Base-by-base conservation (phyloP, 2,888 invertebrate genomes). In the Meganola albula region DNA sequence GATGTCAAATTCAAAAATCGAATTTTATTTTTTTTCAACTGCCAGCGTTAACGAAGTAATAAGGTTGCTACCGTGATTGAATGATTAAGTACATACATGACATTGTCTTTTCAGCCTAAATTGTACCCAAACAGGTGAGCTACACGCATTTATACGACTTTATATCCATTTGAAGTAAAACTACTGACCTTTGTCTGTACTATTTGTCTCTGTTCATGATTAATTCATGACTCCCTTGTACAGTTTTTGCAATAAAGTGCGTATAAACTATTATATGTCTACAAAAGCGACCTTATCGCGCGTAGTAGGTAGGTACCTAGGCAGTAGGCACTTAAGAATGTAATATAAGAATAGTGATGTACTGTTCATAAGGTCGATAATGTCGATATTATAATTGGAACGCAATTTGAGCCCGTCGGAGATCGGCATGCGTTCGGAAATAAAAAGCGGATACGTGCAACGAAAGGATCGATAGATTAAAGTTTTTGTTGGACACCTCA, bases 151-250 rank as follows among this genome's bases (percentile, higher is more conserved):
- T 65, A 59, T 75, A 72, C 6, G 6, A 16, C 4, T 5, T 16
- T 5, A 16, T 6, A 16, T 16, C 16, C 4, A 6, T n/a, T n/a
- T 20, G 3, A 20, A n/a, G 74, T 74, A 70, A 73, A 76, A 70
- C 67, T 62, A 70, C 65, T 74, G 78, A 82, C 82, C 82, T 83
- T 77, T 78, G 68, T 58, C 61, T 62, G 60, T 62, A 74, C 74
- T 82, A 80, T 82, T 82, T 79, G 80, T 80, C 79, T 65, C 64
- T 43, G 40, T 62, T 74, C 75, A 83, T 84, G 74, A 68, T 63
- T 83, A 72, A 83, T 83, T 79, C 82, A 83, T 76, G 70, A 63
- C 43, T 56, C 47, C 42, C 27, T 44, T 45, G 63, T 56, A 50
- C 59, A 49, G 62, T 75, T 79, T 77, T 79, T 79, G 73, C 74